phyloP scores from a whole-genome alignment of 2,113 vertebrate species.

The Anarhynchus alexandrinus region DNA sequence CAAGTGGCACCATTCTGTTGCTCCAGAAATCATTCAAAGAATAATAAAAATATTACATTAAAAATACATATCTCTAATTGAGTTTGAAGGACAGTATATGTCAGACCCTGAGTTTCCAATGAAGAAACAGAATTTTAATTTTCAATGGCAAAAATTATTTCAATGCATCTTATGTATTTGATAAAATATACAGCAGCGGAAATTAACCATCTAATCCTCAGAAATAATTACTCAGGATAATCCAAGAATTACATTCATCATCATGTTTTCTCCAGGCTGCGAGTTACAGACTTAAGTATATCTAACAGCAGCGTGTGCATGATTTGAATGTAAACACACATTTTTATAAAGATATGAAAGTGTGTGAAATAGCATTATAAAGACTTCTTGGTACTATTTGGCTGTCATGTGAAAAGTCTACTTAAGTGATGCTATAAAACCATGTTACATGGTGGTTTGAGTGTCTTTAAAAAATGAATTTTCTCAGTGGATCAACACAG shows the following conservation, averaged over 20 bases:
- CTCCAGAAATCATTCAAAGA: not conserved
- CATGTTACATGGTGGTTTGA: not conserved
- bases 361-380: not conserved
- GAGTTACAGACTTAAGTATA: not conserved
- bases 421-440: not conserved
- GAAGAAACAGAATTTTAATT: not conserved
- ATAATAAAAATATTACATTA: not conserved
- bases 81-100: not conserved
- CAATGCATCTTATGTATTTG: not conserved
- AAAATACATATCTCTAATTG: not conserved
- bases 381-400: not conserved
- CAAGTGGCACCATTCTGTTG: not conserved
- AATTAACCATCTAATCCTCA: not conserved
- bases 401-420: not conserved
- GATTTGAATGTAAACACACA: not conserved
- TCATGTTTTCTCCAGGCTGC: not conserved
- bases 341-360: not conserved
- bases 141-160: not conserved
- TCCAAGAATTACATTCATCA: not conserved
- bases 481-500: not conserved
- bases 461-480: not conserved
- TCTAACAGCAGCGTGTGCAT: not conserved
- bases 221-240: not conserved
- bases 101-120: not conserved
- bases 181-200: not conserved